Evolutionary conservation across 2,888 invertebrate genomes (phyloP).

Genomic region (Protodeltote pygarga): DNA sequence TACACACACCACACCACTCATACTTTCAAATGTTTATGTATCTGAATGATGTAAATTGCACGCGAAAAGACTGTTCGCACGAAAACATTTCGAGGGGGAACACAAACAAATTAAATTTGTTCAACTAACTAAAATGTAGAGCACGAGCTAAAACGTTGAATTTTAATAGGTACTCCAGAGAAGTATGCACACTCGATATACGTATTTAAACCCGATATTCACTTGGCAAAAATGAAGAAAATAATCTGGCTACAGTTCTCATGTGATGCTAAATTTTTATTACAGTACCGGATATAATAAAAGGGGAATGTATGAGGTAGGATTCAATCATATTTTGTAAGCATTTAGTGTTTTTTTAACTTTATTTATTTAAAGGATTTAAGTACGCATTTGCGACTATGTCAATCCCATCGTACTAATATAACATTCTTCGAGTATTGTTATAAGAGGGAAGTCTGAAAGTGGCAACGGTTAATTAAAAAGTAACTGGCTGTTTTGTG

Average conservation of each 20-base stretch:
- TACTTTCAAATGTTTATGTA: conserved; percentile 13
- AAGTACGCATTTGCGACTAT: no score
- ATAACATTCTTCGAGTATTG: no score
- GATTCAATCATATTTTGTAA: no score
- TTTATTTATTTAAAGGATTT: no score
- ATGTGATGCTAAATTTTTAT: conserved; percentile 3
- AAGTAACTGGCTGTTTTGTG: no score
- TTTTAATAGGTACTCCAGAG: conserved; percentile 29
- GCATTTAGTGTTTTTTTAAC: no score
- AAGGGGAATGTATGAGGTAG: no score
- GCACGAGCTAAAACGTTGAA: conserved; percentile 26
- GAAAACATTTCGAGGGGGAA: conserved; percentile 28
- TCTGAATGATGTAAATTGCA: conserved; percentile 2
- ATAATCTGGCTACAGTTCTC: conserved; percentile 3
- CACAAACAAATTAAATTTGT: conserved; percentile 35
- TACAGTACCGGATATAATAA: not conserved
- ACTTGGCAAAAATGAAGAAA: conserved; percentile 6
- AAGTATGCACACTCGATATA: conserved; percentile 13
- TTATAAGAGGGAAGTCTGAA: no score
- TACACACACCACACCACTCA: conserved; percentile 3
- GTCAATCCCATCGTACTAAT: no score
- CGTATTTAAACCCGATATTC: conserved; percentile 3
- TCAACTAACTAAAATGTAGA: conserved; percentile 32
- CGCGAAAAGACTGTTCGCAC: conserved; percentile 21
- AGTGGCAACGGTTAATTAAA: no score